A percentile compares a stretch with the other conserved stretches of the same genome.
phyloP scores from a whole-genome alignment of 2,113 vertebrate genomes.

The Cariama cristata region DNA sequence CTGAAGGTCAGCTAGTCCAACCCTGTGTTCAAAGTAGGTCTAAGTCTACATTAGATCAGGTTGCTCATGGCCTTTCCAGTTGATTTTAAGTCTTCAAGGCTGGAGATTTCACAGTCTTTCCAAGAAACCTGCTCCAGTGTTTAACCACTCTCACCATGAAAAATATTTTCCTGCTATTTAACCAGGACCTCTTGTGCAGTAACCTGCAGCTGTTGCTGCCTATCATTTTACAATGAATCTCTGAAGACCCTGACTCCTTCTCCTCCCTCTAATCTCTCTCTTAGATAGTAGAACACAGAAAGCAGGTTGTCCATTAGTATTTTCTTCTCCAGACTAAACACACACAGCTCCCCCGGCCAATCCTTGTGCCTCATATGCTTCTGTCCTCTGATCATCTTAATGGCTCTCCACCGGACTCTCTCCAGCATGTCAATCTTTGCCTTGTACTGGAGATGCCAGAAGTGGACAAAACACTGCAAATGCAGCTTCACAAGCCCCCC shows the following conservation, averaged over 20 bases:
- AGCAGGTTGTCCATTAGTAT: neutral
- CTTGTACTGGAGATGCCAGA: neutral
- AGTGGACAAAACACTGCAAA: neutral
- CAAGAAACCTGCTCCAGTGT: neutral
- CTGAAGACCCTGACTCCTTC: neutral
- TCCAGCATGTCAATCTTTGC: neutral
- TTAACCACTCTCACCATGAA: neutral
- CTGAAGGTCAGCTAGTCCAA: neutral
- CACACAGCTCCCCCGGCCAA: neutral
- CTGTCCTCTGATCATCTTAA: neutral
- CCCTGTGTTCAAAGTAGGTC: neutral
- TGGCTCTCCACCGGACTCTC: neutral
- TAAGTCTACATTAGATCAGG: neutral
- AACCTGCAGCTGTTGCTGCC: neutral
- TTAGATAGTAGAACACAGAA: neutral
- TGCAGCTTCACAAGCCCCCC: neutral
- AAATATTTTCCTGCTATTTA: neutral
- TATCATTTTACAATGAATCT: neutral
- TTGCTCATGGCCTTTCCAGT: neutral
- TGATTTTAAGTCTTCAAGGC: neutral
- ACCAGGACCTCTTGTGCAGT: neutral
- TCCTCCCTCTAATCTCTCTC: neutral
- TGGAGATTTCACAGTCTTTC: neutral
- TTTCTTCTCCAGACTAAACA: neutral
- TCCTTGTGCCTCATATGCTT: neutral